Evolutionary conservation across 2,888 invertebrate genomes (phyloP).

Genomic region (Lasioglossum lativentre): DNA sequence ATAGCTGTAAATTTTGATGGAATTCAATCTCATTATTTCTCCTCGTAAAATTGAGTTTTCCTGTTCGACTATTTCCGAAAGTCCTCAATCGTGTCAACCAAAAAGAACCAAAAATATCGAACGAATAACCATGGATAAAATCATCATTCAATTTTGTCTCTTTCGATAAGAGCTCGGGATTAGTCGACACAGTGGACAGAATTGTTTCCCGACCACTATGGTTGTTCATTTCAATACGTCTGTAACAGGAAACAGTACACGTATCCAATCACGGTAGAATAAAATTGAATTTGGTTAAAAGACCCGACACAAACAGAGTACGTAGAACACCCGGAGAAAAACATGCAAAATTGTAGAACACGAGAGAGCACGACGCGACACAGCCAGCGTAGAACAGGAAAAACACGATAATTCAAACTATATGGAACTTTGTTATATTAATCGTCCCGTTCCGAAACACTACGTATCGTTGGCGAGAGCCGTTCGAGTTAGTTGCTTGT

Average conservation of each 20-base stretch:
- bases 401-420: constrained; percentile 9
- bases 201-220: not conserved
- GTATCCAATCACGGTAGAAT: not conserved
- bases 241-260: not conserved
- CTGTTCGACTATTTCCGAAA: no score
- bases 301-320: not conserved
- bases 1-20: not conserved
- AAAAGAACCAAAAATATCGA: not conserved
- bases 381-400: not conserved
- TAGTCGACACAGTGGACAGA: not conserved
- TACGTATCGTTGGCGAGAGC: not conserved
- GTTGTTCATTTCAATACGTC: not conserved
- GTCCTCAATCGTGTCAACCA: no score
- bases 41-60: not conserved
- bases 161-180: not conserved
- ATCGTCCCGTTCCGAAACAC: not conserved
- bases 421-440: constrained; percentile 2
- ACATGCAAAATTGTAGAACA: not conserved
- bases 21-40: not conserved
- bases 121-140: not conserved
- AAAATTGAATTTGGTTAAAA: not conserved
- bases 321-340: not conserved
- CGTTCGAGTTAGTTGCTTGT: not conserved
- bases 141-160: not conserved
- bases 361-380: not conserved